Percentiles rank a stretch among this genome's conserved stretches.
These are phyloP conservation scores for Zhengitettix transpicula DNA, from an alignment of 2,888 invertebrate genomes.

Conservation along the genomic window DNA sequence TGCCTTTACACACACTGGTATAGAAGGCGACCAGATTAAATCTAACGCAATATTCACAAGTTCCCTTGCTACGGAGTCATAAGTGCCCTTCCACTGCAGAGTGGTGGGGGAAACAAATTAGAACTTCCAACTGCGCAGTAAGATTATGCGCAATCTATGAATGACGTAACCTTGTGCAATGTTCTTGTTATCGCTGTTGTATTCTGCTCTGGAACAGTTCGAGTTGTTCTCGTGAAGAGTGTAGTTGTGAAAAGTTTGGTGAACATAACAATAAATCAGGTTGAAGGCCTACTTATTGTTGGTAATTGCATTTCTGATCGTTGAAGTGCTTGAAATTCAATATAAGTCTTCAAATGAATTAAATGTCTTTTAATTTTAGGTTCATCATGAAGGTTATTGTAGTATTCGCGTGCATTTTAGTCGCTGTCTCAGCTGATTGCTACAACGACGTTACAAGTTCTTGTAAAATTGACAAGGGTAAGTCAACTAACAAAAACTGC, in stretches of 20 bases:
- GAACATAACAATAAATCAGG: constrained; percentile 13
- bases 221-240: neutral
- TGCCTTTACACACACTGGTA: constrained; percentile 87
- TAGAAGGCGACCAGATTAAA: constrained; percentile 50
- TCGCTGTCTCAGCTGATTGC: constrained; percentile 38
- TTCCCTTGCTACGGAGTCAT: too few relatives aligned
- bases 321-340: neutral
- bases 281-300: constrained; percentile 15
- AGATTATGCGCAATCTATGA: neutral
- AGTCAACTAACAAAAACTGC: neutral
- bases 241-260: constrained; percentile 3
- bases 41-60: neutral
- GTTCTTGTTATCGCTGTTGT: neutral
- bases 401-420: constrained; percentile 32
- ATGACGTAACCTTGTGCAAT: neutral
- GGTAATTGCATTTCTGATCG: constrained; percentile 7
- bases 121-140: neutral
- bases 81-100: neutral
- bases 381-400: constrained; percentile 38
- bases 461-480: constrained; percentile 20
- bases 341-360: neutral
- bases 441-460: constrained; percentile 39
- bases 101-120: neutral
- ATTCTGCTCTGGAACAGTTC: too few relatives aligned
- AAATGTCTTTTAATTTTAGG: constrained; percentile 2